Conservation (phyloP, 2,888 invertebrate species). For the Lithophane ornitopus region DNA sequence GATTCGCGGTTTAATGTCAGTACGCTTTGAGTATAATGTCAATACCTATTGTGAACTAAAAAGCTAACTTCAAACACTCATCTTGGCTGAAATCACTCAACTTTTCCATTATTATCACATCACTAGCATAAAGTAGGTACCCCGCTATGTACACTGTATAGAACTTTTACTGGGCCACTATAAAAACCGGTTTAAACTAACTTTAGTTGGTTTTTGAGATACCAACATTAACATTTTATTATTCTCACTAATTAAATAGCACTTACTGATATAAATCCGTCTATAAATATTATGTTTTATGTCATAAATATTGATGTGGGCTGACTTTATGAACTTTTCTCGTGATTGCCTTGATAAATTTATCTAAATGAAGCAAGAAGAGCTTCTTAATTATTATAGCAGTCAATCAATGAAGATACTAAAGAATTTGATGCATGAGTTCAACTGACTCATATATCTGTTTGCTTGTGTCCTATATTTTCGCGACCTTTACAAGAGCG, state of each 20-base stretch:
- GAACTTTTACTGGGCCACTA: constrained; percentile 45
- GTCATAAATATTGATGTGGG: constrained; percentile 54
- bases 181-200: constrained; percentile 46
- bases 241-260: constrained; percentile 55
- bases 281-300: constrained; percentile 54
- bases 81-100: constrained; percentile 13
- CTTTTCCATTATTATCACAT: constrained; percentile 42
- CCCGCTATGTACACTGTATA: not conserved
- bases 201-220: constrained; percentile 61
- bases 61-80: constrained; percentile 27
- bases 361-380: constrained; percentile 41
- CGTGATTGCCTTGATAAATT: constrained; percentile 44
- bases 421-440: constrained; percentile 16
- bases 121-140: constrained; percentile 36
- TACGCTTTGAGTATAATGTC: not conserved
- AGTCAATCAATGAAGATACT: constrained; percentile 26
- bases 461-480: too few relatives aligned
- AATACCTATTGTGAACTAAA: constrained; percentile 11
- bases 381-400: constrained; percentile 26
- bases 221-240: constrained; percentile 53
- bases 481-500: too few relatives aligned
- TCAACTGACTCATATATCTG: not conserved
- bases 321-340: constrained; percentile 41
- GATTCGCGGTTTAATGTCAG: constrained; percentile 7
- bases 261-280: constrained; percentile 44